Evolutionary conservation across 1,140 invertebrate genomes (phyloP), one percentile per base, ranked within the genome.

Genomic region (Asbolus verrucosus): DNA sequence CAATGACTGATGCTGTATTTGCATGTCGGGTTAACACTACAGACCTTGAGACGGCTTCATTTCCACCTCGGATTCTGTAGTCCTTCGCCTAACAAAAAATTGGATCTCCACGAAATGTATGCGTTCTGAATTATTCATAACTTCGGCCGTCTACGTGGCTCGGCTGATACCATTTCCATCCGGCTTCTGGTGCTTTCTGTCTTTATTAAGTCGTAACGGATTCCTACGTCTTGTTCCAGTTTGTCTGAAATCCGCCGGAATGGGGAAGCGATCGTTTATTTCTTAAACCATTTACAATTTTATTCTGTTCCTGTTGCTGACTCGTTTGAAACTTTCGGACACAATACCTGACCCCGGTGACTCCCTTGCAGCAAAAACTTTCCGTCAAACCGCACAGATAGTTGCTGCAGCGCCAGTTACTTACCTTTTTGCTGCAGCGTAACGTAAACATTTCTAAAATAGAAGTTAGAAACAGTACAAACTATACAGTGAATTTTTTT

Each of bases 1-100:
- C 46, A 54, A 54, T 54, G 46, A 54, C 46, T 54, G 46, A 54
- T 54, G 46, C 27, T 54, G 46, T 27, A 54, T 54, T 54, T 54
- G 46, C 46, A 54, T 54, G 46, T 54, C 46, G 27, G 46, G 19
- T 24, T 21, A 50, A 50, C 43, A 9, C 18, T 27, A 24, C 43
- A 24, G 43, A 54, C 46, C 46, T 54, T 54, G 46, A 54, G 46
- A 54, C 46, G 46, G 46, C 46, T 54, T 54, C 46, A 54, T 54
- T 54, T 54, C 46, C 46, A 54, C 46, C 46, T 54, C 46, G 13
- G 21, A 54, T 18, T 54, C 21, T 54, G 46, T n/a, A n/a, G n/a
- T 54, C 27, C 46, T 54, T 27, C 19, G 24, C 46, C 46, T 54
- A 54, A 54, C 46, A 54, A 54, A 54, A 50, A 54, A 54, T 54